Percentiles rank a stretch among this genome's conserved stretches.
Evolutionary conservation across 2,113 vertebrate species (phyloP).

Genomic region (Phaetusa simplex): DNA sequence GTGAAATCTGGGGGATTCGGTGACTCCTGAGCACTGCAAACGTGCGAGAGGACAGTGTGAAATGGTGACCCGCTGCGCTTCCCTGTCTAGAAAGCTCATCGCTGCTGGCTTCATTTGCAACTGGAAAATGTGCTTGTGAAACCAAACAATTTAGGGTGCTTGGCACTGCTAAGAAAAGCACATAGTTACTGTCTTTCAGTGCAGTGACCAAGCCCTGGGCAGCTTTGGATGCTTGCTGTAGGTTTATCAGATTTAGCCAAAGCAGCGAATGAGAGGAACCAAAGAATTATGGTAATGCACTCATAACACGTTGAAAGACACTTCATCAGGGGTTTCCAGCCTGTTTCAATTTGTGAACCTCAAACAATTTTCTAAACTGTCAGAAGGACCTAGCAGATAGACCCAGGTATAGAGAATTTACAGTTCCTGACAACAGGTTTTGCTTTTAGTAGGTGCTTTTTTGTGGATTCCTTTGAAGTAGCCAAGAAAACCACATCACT

Average conservation of each 20-base stretch:
- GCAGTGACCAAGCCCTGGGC: neutral
- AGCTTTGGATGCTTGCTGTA: neutral
- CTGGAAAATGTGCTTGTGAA: neutral
- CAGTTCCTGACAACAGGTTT: slow-evolving; percentile 8
- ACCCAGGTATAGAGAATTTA: neutral
- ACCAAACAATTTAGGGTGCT: neutral
- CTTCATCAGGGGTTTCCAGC: neutral
- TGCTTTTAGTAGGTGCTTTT: slow-evolving; percentile 45
- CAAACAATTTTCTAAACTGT: neutral
- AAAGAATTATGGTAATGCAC: neutral
- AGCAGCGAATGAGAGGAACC: neutral
- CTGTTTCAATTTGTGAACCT: neutral
- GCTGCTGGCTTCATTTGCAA: neutral
- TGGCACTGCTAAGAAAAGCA: neutral
- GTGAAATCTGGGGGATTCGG: neutral
- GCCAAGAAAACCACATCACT: slow-evolving; percentile 72
- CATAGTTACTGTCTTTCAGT: neutral
- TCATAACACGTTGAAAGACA: neutral
- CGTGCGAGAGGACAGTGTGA: fast-evolving
- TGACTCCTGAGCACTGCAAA: neutral
- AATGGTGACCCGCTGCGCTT: neutral
- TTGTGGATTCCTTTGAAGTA: slow-evolving; percentile 69
- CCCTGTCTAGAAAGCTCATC: neutral
- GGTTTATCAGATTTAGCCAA: neutral
- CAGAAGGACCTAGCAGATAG: neutral